phyloP scores from a whole-genome alignment of 1,140 invertebrate genomes.

The Zaprionus ornatus region DNA sequence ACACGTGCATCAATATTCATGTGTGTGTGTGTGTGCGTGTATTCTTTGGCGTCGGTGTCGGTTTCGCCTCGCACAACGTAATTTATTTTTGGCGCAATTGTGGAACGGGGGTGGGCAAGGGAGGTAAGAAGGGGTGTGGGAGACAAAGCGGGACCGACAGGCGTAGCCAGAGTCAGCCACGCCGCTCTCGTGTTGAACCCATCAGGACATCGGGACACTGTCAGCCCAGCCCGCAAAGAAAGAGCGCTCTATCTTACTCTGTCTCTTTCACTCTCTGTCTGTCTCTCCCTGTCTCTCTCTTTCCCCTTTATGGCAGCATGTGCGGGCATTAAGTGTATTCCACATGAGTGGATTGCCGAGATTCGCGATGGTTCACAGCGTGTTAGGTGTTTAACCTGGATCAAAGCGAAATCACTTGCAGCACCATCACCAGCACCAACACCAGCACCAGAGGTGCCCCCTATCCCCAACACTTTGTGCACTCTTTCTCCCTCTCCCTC shows the following conservation, averaged over 20 bases:
- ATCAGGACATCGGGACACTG: constrained; percentile 23
- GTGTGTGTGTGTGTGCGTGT: constrained; percentile 1
- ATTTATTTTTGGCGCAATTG: constrained; percentile 69
- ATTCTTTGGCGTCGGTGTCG: constrained; percentile 15
- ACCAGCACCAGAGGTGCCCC: no score
- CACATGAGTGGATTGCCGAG: constrained; percentile 67
- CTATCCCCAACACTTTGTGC: no score
- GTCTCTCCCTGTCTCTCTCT: background rate
- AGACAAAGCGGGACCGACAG: background rate
- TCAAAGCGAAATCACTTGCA: constrained; percentile 64
- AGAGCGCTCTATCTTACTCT: background rate
- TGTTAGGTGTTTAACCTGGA: constrained; percentile 68
- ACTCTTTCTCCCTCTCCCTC: background rate
- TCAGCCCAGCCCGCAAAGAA: background rate
- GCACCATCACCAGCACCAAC: constrained; percentile 16
- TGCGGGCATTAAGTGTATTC: constrained; percentile 61
- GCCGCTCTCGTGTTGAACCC: constrained; percentile 37
- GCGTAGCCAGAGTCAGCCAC: constrained; percentile 24
- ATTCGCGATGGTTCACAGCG: constrained; percentile 64
- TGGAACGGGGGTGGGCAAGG: background rate
- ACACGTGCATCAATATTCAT: background rate
- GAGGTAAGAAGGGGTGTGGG: background rate
- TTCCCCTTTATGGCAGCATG: constrained; percentile 26
- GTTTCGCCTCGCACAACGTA: constrained; percentile 51
- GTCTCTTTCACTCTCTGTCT: background rate